phyloP scores from a whole-genome alignment of 2,113 vertebrate species.

The Sigmodon hispidus region DNA sequence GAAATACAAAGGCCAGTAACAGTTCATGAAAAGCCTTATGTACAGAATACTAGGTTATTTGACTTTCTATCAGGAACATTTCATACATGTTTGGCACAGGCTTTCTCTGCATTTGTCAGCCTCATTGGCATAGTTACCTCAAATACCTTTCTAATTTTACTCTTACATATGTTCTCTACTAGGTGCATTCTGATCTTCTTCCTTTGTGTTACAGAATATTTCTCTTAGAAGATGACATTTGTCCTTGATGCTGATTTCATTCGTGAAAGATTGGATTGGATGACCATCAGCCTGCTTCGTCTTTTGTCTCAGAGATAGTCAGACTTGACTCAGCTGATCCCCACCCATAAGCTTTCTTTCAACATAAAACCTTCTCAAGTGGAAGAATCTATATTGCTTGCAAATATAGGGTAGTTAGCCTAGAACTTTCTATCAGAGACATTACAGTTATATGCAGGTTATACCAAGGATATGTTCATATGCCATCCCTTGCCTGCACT shows the following conservation, averaged over 20 bases:
- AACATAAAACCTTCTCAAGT: conserved; percentile 33
- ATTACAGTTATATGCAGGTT: neutral
- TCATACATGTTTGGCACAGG: neutral
- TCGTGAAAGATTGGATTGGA: conserved; percentile 49
- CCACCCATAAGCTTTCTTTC: conserved; percentile 25
- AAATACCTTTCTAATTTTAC: conserved; percentile 24
- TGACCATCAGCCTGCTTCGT: neutral
- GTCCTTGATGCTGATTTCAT: neutral
- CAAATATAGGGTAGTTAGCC: neutral
- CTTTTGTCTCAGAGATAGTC: conserved; percentile 22
- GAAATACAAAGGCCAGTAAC: conserved; percentile 27
- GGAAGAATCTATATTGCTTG: conserved; percentile 8
- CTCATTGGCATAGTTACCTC: conserved; percentile 25
- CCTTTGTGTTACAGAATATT: conserved; percentile 74
- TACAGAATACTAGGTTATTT: neutral
- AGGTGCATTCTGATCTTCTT: conserved; percentile 19
- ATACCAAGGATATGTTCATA: neutral
- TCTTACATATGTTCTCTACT: neutral
- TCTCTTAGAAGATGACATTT: conserved; percentile 74
- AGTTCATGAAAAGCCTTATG: conserved; percentile 34
- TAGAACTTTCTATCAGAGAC: conserved; percentile 34
- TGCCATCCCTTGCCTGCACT: neutral
- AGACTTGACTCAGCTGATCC: neutral
- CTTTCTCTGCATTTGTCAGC: conserved; percentile 19
- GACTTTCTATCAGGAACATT: conserved; percentile 21